Conservation (phyloP, 1,140 invertebrate species). For the Conus ventricosus region DNA sequence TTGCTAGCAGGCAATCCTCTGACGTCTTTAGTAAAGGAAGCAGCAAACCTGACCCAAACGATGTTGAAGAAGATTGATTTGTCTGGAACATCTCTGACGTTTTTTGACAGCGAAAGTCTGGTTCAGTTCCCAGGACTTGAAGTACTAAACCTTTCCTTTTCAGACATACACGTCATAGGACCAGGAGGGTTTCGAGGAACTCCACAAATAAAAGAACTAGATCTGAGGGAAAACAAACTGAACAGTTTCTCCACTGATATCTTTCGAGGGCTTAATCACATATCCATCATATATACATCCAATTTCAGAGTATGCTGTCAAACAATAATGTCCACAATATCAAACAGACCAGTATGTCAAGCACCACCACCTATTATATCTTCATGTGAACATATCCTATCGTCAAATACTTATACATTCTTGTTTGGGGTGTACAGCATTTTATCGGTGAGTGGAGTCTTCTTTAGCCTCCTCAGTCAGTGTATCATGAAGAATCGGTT, state of each 20-base stretch:
- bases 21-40: neutral
- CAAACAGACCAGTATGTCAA: neutral
- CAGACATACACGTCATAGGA: neutral
- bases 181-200: neutral
- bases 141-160: neutral
- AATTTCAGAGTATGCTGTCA: neutral
- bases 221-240: neutral
- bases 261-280: neutral
- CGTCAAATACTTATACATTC: constrained; percentile 34
- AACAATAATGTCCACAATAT: neutral
- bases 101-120: neutral
- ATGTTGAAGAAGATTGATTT: neutral
- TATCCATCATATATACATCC: neutral
- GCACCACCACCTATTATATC: neutral
- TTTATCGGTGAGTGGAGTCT: constrained; percentile 48
- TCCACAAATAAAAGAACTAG: neutral
- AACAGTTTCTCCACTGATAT: neutral
- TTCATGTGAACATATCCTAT: constrained; percentile 52
- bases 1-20: constrained; percentile 24
- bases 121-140: neutral
- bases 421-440: constrained; percentile 45
- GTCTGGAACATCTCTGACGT: neutral
- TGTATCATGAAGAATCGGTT: neutral
- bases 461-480: constrained; percentile 26
- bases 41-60: neutral